Evolutionary conservation across 2,888 invertebrate species (phyloP).

Genomic region (Epirrhoe tristata): DNA sequence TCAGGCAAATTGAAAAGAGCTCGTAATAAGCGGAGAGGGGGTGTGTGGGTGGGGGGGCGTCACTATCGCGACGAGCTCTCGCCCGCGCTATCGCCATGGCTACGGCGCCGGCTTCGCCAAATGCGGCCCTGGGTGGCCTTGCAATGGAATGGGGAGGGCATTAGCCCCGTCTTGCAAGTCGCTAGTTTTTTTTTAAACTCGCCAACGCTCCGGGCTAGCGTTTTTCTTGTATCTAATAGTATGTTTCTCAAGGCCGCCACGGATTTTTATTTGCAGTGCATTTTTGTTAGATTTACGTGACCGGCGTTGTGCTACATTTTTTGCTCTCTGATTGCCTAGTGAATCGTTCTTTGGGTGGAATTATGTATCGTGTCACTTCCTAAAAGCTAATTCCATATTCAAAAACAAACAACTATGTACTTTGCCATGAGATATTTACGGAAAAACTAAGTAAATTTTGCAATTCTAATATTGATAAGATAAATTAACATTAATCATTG

Average conservation of each 20-base stretch:
- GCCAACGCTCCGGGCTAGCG: constrained; percentile 67
- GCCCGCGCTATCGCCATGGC: constrained; percentile 76
- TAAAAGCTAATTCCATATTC: neutral
- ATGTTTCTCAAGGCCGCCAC: constrained; percentile 69
- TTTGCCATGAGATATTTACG: neutral
- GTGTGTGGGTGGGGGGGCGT: constrained; percentile 57
- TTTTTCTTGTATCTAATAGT: constrained; percentile 64
- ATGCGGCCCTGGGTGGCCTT: constrained; percentile 85
- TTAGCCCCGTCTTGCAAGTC: constrained; percentile 79
- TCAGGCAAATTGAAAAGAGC: constrained; percentile 81
- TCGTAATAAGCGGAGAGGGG: constrained; percentile 66
- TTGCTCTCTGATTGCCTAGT: constrained; percentile 27
- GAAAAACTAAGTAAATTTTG: neutral
- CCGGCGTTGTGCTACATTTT: constrained; percentile 45
- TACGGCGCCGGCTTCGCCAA: constrained; percentile 65
- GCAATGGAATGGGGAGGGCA: constrained; percentile 85
- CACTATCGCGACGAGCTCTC: constrained; percentile 79
- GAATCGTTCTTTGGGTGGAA: constrained; percentile 24
- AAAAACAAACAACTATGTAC: neutral
- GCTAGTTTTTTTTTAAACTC: constrained; percentile 69
- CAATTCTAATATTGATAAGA: neutral
- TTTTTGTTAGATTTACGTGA: constrained; percentile 55
- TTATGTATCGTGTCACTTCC: neutral
- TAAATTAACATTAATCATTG: neutral
- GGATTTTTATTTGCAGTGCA: constrained; percentile 67